Evolutionary conservation across 2,888 invertebrate genomes (phyloP).

Genomic region (Cinara cedri): DNA sequence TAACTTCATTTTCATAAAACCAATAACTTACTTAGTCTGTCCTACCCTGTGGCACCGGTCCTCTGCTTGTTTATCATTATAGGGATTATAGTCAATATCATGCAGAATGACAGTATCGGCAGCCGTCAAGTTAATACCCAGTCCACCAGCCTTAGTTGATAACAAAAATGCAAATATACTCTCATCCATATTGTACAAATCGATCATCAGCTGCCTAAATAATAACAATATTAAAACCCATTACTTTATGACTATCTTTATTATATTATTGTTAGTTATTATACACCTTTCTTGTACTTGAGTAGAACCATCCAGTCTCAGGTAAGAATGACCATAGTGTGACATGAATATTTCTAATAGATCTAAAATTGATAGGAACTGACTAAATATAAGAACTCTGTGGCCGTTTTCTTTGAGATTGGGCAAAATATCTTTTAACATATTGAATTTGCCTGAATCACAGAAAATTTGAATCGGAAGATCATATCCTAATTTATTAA

Average conservation of each 20-base stretch:
- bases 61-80: slow-evolving; percentile 97
- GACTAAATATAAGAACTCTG: slow-evolving; percentile 91
- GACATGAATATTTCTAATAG: slow-evolving; percentile 86
- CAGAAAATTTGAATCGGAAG: slow-evolving; percentile 75
- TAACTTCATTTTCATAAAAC: not conserved
- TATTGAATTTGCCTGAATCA: slow-evolving; percentile 85
- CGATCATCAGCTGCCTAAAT: slow-evolving; percentile 85
- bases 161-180: slow-evolving; percentile 88
- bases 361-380: slow-evolving; percentile 95
- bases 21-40: slow-evolving; percentile 65
- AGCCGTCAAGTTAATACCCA: slow-evolving; percentile 91
- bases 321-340: slow-evolving; percentile 74
- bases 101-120: slow-evolving; percentile 96
- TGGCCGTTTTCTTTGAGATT: slow-evolving; percentile 76
- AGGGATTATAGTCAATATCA: slow-evolving; percentile 97
- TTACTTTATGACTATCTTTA: not conserved
- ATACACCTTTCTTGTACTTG: slow-evolving; percentile 77
- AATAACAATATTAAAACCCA: slow-evolving; percentile 35
- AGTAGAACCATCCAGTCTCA: slow-evolving; percentile 89
- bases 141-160: slow-evolving; percentile 93
- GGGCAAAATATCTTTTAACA: slow-evolving; percentile 79
- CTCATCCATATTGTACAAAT: slow-evolving; percentile 79
- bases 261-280: not conserved
- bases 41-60: slow-evolving; percentile 84
- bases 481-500: slow-evolving; percentile 65